Base-by-base conservation (phyloP, 1,140 invertebrate genomes). In the Scylla paramamosain region DNA sequence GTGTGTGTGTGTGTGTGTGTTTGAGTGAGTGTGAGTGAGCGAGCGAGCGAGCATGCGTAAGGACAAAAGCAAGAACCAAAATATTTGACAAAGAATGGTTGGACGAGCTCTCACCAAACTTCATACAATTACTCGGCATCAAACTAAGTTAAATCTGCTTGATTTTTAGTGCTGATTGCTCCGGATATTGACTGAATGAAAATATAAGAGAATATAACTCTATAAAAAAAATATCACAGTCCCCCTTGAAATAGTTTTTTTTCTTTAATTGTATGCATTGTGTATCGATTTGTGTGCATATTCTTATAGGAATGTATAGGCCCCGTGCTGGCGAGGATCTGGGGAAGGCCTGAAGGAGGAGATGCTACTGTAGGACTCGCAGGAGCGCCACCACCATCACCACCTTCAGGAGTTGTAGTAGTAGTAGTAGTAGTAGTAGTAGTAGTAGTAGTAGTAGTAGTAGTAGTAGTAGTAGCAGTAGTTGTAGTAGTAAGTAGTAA, bases 1-100 rank as follows among this genome's bases (percentile, higher is more conserved):
- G 86, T 87, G 86, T 87, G 86, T 87, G 86, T 87, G 86, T 88
- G 86, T 88, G 29, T 88, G 86, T 39, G 86, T 88, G 86, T 39
- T 29, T 88, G 86, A 8, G 86, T 88, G 86, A 29, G 86, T 88
- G 86, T 88, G 86, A 29, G 86, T 88, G 86, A 31, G 84, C 32
- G 84, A 31, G 84, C 29, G 84, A 16, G 84, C 29, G 84, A 10
- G 20, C 20, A n/a, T 7, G 67, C 67, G 20, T 77, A 20, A 7
- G 67, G 12, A 25, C 12, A 20, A 77, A 12, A 7, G 25, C 67
- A 77, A 77, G 67, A 77, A 25, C 67, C 25, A 20, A 77, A 77
- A 77, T 77, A 77, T 77, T 77, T 77, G 4, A n/a, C 67, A n/a
- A 77, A 77, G 67, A 77, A 77, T 77, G 67, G 67, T 25, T 77